These are phyloP conservation scores for Sylvietta virens DNA, from an alignment of 2,113 vertebrate species.

Conservation along the genomic window DNA sequence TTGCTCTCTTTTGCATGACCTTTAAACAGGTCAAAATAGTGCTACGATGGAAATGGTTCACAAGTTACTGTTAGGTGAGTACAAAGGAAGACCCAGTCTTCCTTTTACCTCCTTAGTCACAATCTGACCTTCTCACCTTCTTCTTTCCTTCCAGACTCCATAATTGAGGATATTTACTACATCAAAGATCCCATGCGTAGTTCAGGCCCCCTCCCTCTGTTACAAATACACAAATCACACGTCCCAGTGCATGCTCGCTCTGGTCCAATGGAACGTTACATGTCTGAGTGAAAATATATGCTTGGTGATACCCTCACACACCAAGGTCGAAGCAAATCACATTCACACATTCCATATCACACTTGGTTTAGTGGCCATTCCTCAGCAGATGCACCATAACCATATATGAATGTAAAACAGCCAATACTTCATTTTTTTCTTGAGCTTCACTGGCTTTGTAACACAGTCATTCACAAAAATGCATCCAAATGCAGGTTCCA, in stretches of 20 bases:
- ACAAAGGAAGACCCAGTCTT: constrained; percentile 18
- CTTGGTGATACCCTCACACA: neutral
- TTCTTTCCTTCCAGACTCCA: neutral
- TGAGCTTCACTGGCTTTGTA: neutral
- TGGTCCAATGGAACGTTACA: constrained; percentile 24
- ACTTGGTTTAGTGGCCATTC: neutral
- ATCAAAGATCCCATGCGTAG: neutral
- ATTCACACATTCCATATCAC: constrained; percentile 43
- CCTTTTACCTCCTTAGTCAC: neutral
- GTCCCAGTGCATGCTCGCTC: neutral
- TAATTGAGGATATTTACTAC: constrained; percentile 28
- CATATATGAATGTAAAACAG: neutral
- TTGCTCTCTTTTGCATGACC: neutral
- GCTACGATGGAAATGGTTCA: neutral
- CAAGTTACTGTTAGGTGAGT: constrained; percentile 6
- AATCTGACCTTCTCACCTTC: neutral
- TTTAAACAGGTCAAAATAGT: neutral
- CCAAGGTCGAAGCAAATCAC: constrained; percentile 25
- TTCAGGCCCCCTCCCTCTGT: neutral
- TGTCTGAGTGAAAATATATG: constrained; percentile 37
- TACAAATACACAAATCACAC: constrained; percentile 1
- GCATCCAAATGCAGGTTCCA: neutral
- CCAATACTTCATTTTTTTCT: neutral
- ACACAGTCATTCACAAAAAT: neutral
- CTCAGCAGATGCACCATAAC: neutral